Evolutionary conservation across 2,113 vertebrate species (phyloP), one percentile per base, ranked within the genome.

Genomic region (Callocephalon fimbriatum): DNA sequence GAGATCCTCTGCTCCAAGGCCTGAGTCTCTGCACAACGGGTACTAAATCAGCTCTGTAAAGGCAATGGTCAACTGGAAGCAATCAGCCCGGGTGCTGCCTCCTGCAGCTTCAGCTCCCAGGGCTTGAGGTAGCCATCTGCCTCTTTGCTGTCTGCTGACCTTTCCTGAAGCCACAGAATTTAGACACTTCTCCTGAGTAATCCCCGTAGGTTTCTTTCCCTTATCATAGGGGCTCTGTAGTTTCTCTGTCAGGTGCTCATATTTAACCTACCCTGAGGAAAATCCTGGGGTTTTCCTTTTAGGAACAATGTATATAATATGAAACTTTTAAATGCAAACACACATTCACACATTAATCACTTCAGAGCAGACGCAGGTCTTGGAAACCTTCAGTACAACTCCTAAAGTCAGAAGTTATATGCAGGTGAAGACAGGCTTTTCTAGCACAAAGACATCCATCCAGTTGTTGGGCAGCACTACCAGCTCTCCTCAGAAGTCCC

Each of bases 11-110:
- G 29, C 29, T 53, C 17, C 0, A 0, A 18, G 14, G 14, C 22
- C 6, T 23, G 35, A 42, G 8, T 25, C 19, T 66, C 35, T 2
- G 2, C 15, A 58, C 0, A 1, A 17, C 25, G 23, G 7, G 12
- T 17, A 10, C 12, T 31, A 48, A 18, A 17, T n/a, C 3, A 1
- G 37, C 21, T 65, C 5, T 0, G 26, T 12, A 3, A 71, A 10
- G 8, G 40, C 51, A 62, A 23, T 35, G 56, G 40, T 53, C 48
- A 35, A 26, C 31, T 0, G 2, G 31, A 15, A 79, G 15, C 47
- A 58, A 20, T 11, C 71, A 50, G 44, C 22, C 12, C 50, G 6
- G 3, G 8, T 2, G 1, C n/a, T 45, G 9, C 7, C 25, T 83
- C n/a, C 78, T 73, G 71, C 19, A 67, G 18, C 31, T 66, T 65